phyloP scores from a whole-genome alignment of 1,140 invertebrate genomes.

The Macrocentrus cingulum region DNA sequence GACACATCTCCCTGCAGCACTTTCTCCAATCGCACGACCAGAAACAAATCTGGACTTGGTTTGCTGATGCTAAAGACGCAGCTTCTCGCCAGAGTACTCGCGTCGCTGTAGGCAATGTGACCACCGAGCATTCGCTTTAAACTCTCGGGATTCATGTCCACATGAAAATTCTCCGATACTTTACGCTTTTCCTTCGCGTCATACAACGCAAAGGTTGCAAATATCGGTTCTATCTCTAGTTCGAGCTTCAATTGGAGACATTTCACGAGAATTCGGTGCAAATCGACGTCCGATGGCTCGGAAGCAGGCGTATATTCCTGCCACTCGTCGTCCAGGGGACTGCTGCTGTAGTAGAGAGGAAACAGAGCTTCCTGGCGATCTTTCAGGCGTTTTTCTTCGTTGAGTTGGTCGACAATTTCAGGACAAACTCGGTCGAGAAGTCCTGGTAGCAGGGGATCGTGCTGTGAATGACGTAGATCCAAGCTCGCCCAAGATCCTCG shows the following conservation, averaged over 20 bases:
- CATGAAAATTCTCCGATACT: conserved; percentile 92
- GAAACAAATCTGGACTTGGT: conserved; percentile 83
- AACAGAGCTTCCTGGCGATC: conserved; percentile 80
- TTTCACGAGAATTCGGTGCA: conserved; percentile 83
- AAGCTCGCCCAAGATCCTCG: conserved; percentile 89
- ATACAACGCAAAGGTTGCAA: conserved; percentile 90
- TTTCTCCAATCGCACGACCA: conserved; percentile 89
- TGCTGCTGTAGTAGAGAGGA: conserved; percentile 75
- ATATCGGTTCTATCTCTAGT: conserved; percentile 90
- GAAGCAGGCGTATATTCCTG: conserved; percentile 74
- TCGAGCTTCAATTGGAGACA: conserved; percentile 86
- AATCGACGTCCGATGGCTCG: conserved; percentile 77
- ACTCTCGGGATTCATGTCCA: conserved; percentile 88
- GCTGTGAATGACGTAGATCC: conserved; percentile 80
- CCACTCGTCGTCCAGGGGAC: conserved; percentile 73
- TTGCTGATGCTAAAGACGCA: conserved; percentile 86
- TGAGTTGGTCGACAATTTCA: conserved; percentile 82
- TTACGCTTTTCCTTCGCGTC: conserved; percentile 92
- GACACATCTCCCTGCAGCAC: conserved; percentile 91
- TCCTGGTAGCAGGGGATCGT: conserved; percentile 83
- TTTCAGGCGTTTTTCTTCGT: conserved; percentile 76
- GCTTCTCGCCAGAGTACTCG: conserved; percentile 82
- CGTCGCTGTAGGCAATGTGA: conserved; percentile 80
- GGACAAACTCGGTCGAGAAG: conserved; percentile 78
- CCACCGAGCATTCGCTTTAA: conserved; percentile 82